Base-by-base conservation (phyloP, 2,797 vertebrate species). In the Antennarius maculatus region DNA sequence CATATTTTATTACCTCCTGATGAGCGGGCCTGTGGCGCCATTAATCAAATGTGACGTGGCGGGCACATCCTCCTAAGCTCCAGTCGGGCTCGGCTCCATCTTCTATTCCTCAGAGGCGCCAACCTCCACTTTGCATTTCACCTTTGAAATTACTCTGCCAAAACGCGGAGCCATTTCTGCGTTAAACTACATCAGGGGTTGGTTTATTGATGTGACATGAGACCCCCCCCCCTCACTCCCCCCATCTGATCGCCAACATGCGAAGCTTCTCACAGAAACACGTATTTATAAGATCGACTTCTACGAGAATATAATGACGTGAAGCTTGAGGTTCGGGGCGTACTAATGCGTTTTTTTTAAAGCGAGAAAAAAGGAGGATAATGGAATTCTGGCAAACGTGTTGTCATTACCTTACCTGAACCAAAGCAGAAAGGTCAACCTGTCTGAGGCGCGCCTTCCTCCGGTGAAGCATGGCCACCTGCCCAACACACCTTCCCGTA, bases 1-100 rank as follows among this genome's bases (percentile, higher is more conserved):
- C 87, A 91, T 92, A 91, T 91, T 90, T 91, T 89, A 92, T 90
- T 85, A 90, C 81, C 79, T 85, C 82, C 89, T 92, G 89, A 93
- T 91, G 86, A 92, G 88, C 74, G 78, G 72, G 74, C 86, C 82
- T 79, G 74, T 76, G 85, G 85, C 79, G 72, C 85, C 86, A 92
- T 93, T 92, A 91, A 92, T 93, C 90, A 92, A 83, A 87, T 58
- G 63, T 56, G 49, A 64, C 79, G 74, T 77, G 85, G 87, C 82
- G 85, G 79, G 79, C 67, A 80, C 77, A 71, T 87, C 84, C 75
- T 90, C 83, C 78, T 71, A 82, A 85, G 84, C 76, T 61, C 31
- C 56, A 63, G 67, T 78, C 76, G 65, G 60, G 46, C 70, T 76
- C 61, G 34, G 52, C 71, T 77, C 61, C 56, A 81, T 86, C 71